Evolutionary conservation across 2,113 vertebrate species (phyloP), one percentile per base, ranked within the genome.

Genomic region (Crotophaga sulcirostris): DNA sequence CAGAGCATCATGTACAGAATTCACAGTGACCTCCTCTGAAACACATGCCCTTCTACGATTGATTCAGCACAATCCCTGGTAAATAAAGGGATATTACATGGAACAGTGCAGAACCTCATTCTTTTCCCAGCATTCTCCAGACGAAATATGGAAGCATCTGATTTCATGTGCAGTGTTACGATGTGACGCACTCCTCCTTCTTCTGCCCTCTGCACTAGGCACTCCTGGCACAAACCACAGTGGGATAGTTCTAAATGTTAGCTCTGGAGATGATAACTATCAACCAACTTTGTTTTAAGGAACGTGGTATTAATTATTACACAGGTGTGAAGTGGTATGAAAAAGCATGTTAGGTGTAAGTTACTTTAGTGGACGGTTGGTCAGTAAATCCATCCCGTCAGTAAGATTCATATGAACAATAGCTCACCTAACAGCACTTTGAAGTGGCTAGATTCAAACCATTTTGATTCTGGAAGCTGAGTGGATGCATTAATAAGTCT

Each of bases 41-140:
- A 29, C 16, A 59, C 0, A 0, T 56, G 38, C 5, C 18, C 14
- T 68, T 36, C 34, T 25, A 23, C 23, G 59, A 3, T 3, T n/a
- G 31, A 36, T 34, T 42, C 9, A 14, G 24, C 44, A 33, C 19
- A 40, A 25, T 66, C 45, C 11, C 23, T 69, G 5, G 20, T 28
- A 54, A 23, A 9, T 58, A 34, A 78, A 73, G 19, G 44, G 44
- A 45, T 45, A 14, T 45, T 45, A 60, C 0, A 1, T 18, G 38
- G 10, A 49, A 62, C 28, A 68, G 40, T 56, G 36, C 40, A 86
- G 42, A 26, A 7, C 33, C 8, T 51, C 16, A 10, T 72, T 66
- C 17, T 51, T 62, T 67, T 47, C 44, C 24, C 24, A 55, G 24
- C 2, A 24, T 59, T 75, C 87, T 64, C 36, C 7, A 17, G 36